Evolutionary conservation across 2,888 invertebrate genomes (phyloP), one percentile per base, ranked within the genome.

Genomic region (Venustoraphidia nigricollis): DNA sequence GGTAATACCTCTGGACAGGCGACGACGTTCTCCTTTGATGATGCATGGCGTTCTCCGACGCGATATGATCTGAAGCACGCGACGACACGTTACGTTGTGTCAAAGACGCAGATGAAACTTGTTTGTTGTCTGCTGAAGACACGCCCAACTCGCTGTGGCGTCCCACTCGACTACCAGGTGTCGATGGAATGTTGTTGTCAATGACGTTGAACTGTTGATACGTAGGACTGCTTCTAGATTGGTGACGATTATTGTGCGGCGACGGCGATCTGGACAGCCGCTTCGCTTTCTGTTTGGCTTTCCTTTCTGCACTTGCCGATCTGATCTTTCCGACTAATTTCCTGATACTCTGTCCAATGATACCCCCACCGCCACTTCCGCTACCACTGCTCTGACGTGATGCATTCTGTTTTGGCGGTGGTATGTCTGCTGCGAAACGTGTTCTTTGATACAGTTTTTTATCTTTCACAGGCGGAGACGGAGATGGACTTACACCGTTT

Each of bases 281-380:
- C 53, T 74, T 60, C 62, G 76, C 65, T 53, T 75, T 67, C 58
- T 75, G 65, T 66, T 79, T 78, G 60, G 77, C 68, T 66, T 79
- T 73, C 57, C 81, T 70, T 67, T 81, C 74, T 55, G 75, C 75
- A 66, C 86, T 73, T 14, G 81, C 84, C 11, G 86, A 85, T 5
- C 87, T 77, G 49, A 89, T 80, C 67, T 87, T 87, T 48, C 85
- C 86, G 13, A 89, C 87, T 53, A 88, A 66, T 66, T 86, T 86
- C 54, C 87, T 74, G 58, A 88, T 80, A 14, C 87, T 87, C 61
- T 88, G 86, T 45, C 87, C 86, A 61, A 83, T 81, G 51, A 27
- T 27, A 27, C 27, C 27, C 27, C 27, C 27, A 27, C 27, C 27
- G 77, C 73, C 46, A 38, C 36, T 44, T 14, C 37, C 49, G 46